These are phyloP conservation scores for Epinephelus fuscoguttatus DNA, from an alignment of 2,113 vertebrate genomes.

Conservation along the genomic window DNA sequence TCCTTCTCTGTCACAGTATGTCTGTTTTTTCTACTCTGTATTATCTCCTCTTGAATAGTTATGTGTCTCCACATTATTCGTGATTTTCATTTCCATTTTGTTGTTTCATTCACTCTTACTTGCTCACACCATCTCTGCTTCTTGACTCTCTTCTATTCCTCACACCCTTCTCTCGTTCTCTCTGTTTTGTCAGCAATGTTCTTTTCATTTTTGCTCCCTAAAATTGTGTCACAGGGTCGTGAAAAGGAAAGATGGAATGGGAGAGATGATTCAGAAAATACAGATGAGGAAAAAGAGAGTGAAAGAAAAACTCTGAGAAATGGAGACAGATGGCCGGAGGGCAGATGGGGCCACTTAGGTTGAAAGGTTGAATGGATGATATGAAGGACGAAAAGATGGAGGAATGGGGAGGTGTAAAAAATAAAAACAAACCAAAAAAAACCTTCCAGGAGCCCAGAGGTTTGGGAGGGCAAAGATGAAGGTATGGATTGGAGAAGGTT, in stretches of 20 bases:
- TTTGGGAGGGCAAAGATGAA: background rate
- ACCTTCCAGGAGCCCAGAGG: background rate
- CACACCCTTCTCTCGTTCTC: background rate
- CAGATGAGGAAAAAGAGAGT: constrained; percentile 20
- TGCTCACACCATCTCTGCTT: background rate
- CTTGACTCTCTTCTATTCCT: background rate
- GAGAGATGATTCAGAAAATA: constrained; percentile 42
- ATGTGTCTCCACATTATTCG: background rate
- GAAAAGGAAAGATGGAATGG: constrained; percentile 28
- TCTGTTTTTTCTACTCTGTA: background rate
- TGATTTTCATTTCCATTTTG: constrained; percentile 17
- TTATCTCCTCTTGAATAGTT: background rate
- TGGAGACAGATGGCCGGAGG: constrained; percentile 53
- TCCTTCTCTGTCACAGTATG: background rate
- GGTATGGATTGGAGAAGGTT: background rate
- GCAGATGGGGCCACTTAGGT: constrained; percentile 38
- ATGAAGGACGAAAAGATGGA: constrained; percentile 18
- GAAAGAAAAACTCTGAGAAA: constrained; percentile 22
- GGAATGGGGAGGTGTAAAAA: background rate
- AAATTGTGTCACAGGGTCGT: constrained; percentile 33
- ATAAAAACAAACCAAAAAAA: background rate
- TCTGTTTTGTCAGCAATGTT: constrained; percentile 36
- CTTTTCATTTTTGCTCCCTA: constrained; percentile 35
- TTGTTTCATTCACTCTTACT: constrained; percentile 1
- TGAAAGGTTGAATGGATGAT: constrained; percentile 49